Evolutionary conservation across 1,140 invertebrate genomes (phyloP).

Genomic region (Brachionus calyciflorus): DNA sequence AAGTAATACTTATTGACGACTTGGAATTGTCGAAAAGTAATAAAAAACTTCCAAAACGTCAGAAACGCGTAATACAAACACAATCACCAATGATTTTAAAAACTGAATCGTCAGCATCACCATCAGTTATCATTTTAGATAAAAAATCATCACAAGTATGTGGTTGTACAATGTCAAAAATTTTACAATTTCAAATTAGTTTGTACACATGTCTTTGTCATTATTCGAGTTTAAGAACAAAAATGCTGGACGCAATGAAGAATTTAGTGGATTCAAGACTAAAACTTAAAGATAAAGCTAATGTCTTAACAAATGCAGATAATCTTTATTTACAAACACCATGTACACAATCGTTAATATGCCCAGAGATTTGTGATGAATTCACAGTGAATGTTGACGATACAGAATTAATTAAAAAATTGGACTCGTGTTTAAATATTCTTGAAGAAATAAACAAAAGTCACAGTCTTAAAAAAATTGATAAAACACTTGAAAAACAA

Average conservation of each 20-base stretch:
- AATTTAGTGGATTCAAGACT: not conserved
- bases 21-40: not conserved
- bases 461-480: not conserved
- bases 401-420: not conserved
- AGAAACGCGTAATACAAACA: not conserved
- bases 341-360: constrained; percentile 6
- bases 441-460: not conserved
- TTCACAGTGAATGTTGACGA: not conserved
- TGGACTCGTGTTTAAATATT: not conserved
- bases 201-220: constrained; percentile 3
- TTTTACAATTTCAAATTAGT: constrained; percentile 16
- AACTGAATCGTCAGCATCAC: not conserved
- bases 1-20: not conserved
- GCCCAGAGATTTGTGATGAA: not conserved
- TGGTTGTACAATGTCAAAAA: not conserved
- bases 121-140: no score
- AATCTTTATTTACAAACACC: constrained; percentile 28
- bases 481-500: constrained; percentile 6
- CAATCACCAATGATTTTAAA: not conserved
- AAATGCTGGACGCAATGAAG: not conserved
- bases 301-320: constrained; percentile 27
- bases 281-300: not conserved
- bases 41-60: not conserved
- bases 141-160: not conserved
- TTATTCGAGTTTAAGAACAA: constrained; percentile 13